Conservation (phyloP, 2,888 invertebrate genomes). For the Spodoptera picta region DNA sequence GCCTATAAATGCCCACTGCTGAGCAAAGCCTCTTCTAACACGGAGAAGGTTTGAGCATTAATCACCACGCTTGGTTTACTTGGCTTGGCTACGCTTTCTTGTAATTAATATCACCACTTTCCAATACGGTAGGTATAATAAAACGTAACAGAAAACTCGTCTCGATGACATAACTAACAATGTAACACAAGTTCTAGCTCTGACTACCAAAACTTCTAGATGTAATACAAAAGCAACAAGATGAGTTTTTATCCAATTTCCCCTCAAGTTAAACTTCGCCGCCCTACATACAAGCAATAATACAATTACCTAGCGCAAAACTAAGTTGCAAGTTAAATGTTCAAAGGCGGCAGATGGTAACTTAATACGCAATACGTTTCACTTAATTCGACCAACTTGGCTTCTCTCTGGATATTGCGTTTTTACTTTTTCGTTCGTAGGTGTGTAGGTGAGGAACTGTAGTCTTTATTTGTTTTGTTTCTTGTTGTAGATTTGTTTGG, state of each 20-base stretch:
- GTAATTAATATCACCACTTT: no score
- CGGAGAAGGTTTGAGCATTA: no score
- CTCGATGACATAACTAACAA: no score
- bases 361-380: slow-evolving; percentile 54
- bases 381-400: slow-evolving; percentile 46
- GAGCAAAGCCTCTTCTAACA: no score
- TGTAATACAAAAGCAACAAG: no score
- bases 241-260: slow-evolving; percentile 1
- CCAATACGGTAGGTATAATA: no score
- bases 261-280: slow-evolving; percentile 17
- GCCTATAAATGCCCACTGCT: no score
- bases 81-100: no score
- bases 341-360: slow-evolving; percentile 58
- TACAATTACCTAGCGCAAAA: slow-evolving; percentile 55
- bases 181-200: no score
- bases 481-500: slow-evolving; percentile 1
- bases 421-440: slow-evolving; percentile 19
- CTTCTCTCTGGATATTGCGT: slow-evolving; percentile 22
- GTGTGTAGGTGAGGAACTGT: no score
- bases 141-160: neutral
- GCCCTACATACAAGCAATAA: slow-evolving; percentile 55
- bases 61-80: no score
- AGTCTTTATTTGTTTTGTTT: neutral
- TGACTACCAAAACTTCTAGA: no score
- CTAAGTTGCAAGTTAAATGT: slow-evolving; percentile 58